A percentile compares a stretch with the other conserved stretches of the same genome.
Evolutionary conservation across 2,797 vertebrate species (phyloP).

Genomic region (Sebastes hopkinsi): DNA sequence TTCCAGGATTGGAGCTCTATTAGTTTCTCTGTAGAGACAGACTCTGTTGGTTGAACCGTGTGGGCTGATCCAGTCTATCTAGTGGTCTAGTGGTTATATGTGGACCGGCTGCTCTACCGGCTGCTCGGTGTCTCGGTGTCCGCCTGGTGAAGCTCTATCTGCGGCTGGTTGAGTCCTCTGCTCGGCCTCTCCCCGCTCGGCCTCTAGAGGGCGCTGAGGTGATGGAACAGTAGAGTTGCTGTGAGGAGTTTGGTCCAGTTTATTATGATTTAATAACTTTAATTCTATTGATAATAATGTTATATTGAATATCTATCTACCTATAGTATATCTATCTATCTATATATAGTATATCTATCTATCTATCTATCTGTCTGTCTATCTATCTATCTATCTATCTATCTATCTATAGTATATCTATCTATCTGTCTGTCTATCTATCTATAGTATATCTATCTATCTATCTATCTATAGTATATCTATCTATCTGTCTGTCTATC

Average conservation of each 20-base stretch:
- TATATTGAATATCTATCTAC: background rate
- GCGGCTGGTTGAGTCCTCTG: slow-evolving; percentile 16
- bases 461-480: background rate
- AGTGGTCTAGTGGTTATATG: too few relatives aligned
- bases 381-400: background rate
- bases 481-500: background rate
- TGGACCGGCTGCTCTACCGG: background rate
- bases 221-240: background rate
- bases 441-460: background rate
- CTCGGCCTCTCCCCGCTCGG: slow-evolving; percentile 4
- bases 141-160: background rate
- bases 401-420: background rate
- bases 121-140: background rate
- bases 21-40: too few relatives aligned
- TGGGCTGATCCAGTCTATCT: background rate
- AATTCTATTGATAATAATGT: background rate
- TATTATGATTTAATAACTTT: background rate
- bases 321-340: too few relatives aligned
- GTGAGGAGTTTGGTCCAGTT: background rate
- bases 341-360: background rate
- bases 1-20: too few relatives aligned
- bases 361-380: background rate
- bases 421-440: background rate
- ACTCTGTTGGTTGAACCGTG: too few relatives aligned
- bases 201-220: slow-evolving; percentile 39